phyloP scores from a whole-genome alignment of 2,113 vertebrate species.

The Vidua macroura region DNA sequence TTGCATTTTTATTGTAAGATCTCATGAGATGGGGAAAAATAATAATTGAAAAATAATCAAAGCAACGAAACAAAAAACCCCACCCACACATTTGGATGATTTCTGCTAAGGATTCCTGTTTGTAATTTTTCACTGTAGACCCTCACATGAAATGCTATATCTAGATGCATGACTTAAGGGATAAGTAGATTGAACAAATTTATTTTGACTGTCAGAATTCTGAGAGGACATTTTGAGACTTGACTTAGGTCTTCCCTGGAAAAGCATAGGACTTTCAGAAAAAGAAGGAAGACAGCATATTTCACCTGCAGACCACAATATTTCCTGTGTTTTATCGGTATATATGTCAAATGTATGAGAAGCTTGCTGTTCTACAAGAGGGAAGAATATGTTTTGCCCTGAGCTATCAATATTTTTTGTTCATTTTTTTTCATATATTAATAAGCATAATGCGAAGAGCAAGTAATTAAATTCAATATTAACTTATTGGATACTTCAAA shows the following conservation, averaged over 20 bases:
- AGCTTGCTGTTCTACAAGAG: not conserved
- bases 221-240: not conserved
- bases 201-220: not conserved
- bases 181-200: not conserved
- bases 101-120: not conserved
- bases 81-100: not conserved
- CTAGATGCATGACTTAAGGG: not conserved
- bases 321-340: not conserved
- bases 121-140: not conserved
- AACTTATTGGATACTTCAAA: slow-evolving; percentile 8
- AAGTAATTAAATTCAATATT: slow-evolving; percentile 3
- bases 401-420: not conserved
- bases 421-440: not conserved
- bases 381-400: not conserved
- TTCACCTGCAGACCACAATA: not conserved
- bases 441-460: not conserved
- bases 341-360: not conserved
- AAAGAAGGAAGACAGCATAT: not conserved
- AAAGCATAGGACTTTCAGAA: not conserved
- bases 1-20: not conserved
- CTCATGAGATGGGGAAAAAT: not conserved
- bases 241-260: not conserved
- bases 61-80: not conserved
- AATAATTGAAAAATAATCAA: not conserved
- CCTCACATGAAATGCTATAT: not conserved